Evolutionary conservation across 2,888 invertebrate genomes (phyloP), one percentile per base, ranked within the genome.

Genomic region (Zhuqinia jingwanae): DNA sequence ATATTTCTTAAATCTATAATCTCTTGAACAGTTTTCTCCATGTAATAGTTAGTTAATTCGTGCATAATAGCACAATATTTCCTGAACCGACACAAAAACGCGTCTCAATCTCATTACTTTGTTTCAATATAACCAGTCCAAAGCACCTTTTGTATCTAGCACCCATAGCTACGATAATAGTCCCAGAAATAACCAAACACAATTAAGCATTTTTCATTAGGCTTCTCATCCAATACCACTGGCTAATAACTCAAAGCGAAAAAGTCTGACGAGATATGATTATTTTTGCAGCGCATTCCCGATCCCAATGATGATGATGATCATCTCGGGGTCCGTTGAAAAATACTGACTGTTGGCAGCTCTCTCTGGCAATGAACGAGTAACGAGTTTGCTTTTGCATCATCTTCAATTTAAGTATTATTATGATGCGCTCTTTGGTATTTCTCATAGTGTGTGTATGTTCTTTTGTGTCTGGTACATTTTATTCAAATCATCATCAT

Each of bases 381-480:
- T 84, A 84, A 84, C 77, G 68, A 77, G 84, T 78, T 77, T 77
- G 65, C 36, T 50, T 42, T 20, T 63, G 65, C 73, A 76, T 60
- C 75, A 63, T 42, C 60, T 15, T 27, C 60, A 10, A 17, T 58
- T 63, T 70, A 47, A 70, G 68, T 45, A 68, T 45, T 45, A 30
- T 70, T 47, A 47, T 68, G 45, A 70, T 47, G 47, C 47, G 47
- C 47, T 70, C 70, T 70, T 45, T 30, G 22, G 36, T 70, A 47
- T 30, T 56, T 22, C 10, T 36, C 36, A 20, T 42, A 65, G 1
- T 60, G 25, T 63, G n/a, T 60, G 36, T 13, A 17, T 60, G 20
- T 60, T 42, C 13, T 36, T 58, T n/a, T 56, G 1, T 53, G 10
- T 70, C 53, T 42, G 42, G 47, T 30, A 53, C 50, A 30, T 60